phyloP scores from a whole-genome alignment of 2,888 invertebrate genomes.

The Melitaea athalia region DNA sequence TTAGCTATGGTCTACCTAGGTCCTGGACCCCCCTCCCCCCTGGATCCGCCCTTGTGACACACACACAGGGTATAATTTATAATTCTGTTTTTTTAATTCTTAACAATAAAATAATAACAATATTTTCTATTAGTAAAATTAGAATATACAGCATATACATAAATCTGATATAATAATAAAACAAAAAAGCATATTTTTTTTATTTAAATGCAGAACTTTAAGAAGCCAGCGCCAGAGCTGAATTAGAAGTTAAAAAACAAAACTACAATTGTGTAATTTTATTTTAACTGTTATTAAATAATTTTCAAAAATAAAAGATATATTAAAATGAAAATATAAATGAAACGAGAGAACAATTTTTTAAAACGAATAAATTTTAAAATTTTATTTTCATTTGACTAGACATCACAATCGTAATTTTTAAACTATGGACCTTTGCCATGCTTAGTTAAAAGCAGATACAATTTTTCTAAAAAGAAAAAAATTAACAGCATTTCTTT shows the following conservation, averaged over 20 bases:
- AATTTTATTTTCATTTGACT: not conserved
- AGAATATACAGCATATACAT: not conserved
- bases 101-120: not conserved
- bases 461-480: too few relatives aligned
- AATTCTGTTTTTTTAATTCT: not conserved
- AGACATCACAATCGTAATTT: conserved; percentile 8
- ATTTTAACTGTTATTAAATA: not conserved
- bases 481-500: too few relatives aligned
- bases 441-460: too few relatives aligned
- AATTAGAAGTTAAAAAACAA: not conserved
- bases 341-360: not conserved
- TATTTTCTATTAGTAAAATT: conserved; percentile 5
- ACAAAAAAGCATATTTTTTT: conserved; percentile 11
- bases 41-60: too few relatives aligned
- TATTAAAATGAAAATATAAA: too few relatives aligned
- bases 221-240: conserved; percentile 24
- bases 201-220: conserved; percentile 45
- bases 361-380: not conserved
- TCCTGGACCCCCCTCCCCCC: too few relatives aligned
- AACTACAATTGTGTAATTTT: not conserved
- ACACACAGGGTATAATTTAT: too few relatives aligned
- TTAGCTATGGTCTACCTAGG: too few relatives aligned
- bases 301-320: not conserved
- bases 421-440: not conserved
- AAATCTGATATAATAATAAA: not conserved